phyloP scores from a whole-genome alignment of 2,797 vertebrate genomes.

The Octomys mimax region DNA sequence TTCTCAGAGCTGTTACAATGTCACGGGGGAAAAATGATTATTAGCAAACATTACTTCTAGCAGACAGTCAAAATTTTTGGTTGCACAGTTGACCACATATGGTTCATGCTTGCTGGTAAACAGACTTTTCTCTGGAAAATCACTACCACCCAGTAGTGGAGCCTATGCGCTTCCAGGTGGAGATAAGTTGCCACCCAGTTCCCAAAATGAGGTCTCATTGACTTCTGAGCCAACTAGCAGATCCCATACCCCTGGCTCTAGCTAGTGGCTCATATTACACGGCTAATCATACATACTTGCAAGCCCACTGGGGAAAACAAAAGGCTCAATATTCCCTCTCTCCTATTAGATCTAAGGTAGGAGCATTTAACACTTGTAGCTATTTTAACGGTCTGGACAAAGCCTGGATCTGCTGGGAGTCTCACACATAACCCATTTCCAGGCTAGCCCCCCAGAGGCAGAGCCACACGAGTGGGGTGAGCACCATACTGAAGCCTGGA shows the following conservation, averaged over 20 bases:
- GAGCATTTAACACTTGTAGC: background rate
- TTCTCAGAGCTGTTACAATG: background rate
- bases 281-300: background rate
- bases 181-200: background rate
- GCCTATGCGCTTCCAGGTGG: background rate
- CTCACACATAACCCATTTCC: background rate
- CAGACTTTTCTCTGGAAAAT: background rate
- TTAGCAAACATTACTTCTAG: background rate
- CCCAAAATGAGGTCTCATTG: background rate
- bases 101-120: background rate
- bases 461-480: rapidly evolving
- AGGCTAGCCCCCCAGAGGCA: background rate
- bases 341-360: background rate
- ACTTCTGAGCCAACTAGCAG: background rate
- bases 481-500: background rate
- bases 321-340: background rate
- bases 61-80: background rate
- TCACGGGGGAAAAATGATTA: background rate
- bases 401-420: background rate
- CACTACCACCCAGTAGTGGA: background rate
- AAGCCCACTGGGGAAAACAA: background rate
- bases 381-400: background rate
- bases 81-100: background rate
- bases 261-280: background rate
- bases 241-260: background rate